Percentiles rank a stretch among this genome's conserved stretches.
phyloP scores from a whole-genome alignment of 1,140 invertebrate genomes.

The Bombus pascuorum region DNA sequence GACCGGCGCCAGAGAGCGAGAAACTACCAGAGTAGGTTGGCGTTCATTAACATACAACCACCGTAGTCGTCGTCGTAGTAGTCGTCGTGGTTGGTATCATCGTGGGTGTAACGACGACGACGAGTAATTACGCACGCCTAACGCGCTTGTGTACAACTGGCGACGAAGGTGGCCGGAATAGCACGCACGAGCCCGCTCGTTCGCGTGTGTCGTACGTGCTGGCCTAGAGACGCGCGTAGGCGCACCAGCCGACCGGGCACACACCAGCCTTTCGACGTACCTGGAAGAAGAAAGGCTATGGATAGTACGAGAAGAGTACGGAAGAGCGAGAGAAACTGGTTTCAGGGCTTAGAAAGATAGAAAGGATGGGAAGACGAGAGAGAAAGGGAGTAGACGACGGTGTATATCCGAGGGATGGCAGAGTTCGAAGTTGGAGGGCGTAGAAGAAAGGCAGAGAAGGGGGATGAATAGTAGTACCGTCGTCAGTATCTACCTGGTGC shows the following conservation, averaged over 20 bases:
- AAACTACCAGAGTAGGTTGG: conserved; percentile 38
- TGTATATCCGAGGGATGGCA: conserved; percentile 46
- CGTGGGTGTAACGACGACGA: conserved; percentile 46
- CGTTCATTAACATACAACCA: conserved; percentile 60
- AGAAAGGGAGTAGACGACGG: not conserved
- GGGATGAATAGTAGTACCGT: conserved; percentile 53
- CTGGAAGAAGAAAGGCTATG: conserved; percentile 25
- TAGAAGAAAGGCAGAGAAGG: conserved; percentile 41
- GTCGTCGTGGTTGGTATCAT: conserved; percentile 9
- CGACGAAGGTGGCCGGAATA: conserved; percentile 18
- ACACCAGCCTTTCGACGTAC: conserved; percentile 10
- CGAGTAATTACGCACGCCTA: conserved; percentile 69
- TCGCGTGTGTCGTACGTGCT: not conserved
- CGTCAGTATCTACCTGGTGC: conserved; percentile 68
- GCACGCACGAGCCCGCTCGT: not conserved
- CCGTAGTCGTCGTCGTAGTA: conserved; percentile 4
- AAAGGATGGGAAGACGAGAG: conserved; percentile 8
- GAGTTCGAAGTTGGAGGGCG: conserved; percentile 57
- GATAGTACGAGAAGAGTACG: conserved; percentile 3
- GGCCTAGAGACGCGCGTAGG: conserved; percentile 1
- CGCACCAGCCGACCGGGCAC: not conserved
- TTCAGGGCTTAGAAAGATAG: not conserved
- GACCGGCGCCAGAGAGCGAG: conserved; percentile 23
- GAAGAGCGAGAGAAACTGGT: conserved; percentile 14
- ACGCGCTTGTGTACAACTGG: conserved; percentile 56